Evolutionary conservation across 2,113 vertebrate species (phyloP).

Genomic region (Hystrix cristata): DNA sequence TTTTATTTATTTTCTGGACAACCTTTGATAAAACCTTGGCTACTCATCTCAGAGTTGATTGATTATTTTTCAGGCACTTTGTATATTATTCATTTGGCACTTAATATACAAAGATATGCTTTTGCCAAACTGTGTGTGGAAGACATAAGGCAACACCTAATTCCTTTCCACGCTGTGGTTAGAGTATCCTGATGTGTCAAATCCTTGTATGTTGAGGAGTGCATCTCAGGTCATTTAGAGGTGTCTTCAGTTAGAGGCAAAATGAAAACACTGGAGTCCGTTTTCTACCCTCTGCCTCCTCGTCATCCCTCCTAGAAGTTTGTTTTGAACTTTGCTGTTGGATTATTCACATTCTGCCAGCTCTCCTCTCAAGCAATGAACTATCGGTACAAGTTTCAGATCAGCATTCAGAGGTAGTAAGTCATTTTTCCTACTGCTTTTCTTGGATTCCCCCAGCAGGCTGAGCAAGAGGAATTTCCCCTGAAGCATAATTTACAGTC

Average conservation of each 20-base stretch:
- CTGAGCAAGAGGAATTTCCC: slow-evolving; percentile 65
- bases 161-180: not conserved
- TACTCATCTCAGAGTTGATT: slow-evolving; percentile 22
- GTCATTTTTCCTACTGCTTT: slow-evolving; percentile 73
- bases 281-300: not conserved
- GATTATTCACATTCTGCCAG: not conserved
- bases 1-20: slow-evolving; percentile 45
- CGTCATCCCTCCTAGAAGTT: not conserved
- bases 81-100: slow-evolving; percentile 22
- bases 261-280: not conserved
- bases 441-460: slow-evolving; percentile 72
- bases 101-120: not conserved
- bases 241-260: not conserved
- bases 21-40: slow-evolving; percentile 13
- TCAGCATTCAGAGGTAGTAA: slow-evolving; percentile 49
- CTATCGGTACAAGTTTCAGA: slow-evolving; percentile 13
- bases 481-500: slow-evolving; percentile 55
- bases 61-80: not conserved
- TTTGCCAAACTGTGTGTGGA: not conserved
- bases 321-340: not conserved
- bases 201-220: not conserved
- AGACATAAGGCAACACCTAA: not conserved
- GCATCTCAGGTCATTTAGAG: not conserved
- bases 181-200: not conserved
- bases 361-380: not conserved